Base-by-base conservation (phyloP, 1,140 invertebrate genomes). In the Ptiloglossa arizonensis region DNA sequence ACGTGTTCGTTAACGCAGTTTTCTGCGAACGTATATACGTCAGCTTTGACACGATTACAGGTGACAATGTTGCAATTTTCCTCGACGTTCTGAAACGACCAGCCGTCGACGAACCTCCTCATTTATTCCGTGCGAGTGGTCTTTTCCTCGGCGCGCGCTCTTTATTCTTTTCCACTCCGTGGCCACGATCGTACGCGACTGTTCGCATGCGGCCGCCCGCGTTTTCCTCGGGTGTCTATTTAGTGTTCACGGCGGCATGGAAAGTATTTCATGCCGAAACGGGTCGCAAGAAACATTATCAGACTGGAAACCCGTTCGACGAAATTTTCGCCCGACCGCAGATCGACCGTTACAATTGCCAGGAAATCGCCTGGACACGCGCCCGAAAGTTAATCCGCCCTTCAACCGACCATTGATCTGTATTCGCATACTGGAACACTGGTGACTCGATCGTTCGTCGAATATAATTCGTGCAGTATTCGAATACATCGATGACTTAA, bases 191-290 rank as follows among this genome's bases (percentile, higher is more conserved):
- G 24, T 38, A 38, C 62, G n/a, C 17, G n/a, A n/a, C 48, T 15
- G 59, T 15, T 41, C 24, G 22, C 27, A 41, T 50, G 48, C 38
- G 13, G 32, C 48, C 17, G 44, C 17, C 22, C 50, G 56, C 78
- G 62, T 64, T 83, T 83, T 83, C 69, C 81, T 54, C 81, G 41
- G 80, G 38, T 68, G 57, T 83, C 81, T 83, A 62, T 77, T 83
- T 83, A 83, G 80, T 83, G 67, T 64, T 82, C 73, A 83, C 79
- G 46, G 17, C 79, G 67, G 73, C 80, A 83, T 82, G 80, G 81
- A 83, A 83, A 83, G 81, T 83, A 78, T 81, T 52, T 80, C 67
- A 66, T 78, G 41, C 80, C 81, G 80, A 82, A 83, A 82, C 73
- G 71, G 80, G 81, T 81, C 79, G 73, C 81, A 48, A 70, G 80